phyloP scores from a whole-genome alignment of 2,888 invertebrate genomes.

The Sarcophaga variegata region DNA sequence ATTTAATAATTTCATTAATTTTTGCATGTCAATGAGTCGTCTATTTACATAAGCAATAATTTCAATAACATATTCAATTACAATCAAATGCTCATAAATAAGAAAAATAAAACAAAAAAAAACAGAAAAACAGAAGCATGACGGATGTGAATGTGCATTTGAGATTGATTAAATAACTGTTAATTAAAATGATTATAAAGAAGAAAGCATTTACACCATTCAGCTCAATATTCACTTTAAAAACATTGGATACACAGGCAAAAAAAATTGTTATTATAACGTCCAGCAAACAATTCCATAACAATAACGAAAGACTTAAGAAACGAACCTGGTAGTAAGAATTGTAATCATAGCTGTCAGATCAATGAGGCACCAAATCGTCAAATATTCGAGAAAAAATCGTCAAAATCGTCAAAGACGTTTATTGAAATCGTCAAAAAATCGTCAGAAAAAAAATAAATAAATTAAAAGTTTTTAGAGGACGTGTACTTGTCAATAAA shows the following conservation, averaged over 20 bases:
- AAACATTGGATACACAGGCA: constrained; percentile 3
- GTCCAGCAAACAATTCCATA: no score
- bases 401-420: no score
- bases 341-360: no score
- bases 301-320: not conserved
- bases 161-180: constrained; percentile 40
- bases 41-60: not conserved
- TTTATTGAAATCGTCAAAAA: no score
- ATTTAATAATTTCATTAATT: no score
- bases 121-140: not conserved
- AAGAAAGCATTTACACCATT: constrained; percentile 7
- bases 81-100: not conserved
- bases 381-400: no score
- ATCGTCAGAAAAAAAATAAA: no score
- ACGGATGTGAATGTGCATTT: constrained; percentile 41
- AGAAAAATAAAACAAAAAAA: not conserved
- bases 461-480: no score
- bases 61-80: not conserved
- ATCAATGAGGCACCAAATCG: no score
- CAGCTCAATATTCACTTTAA: not conserved
- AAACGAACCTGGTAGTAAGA: not conserved
- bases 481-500: no score
- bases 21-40: no score
- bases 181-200: constrained; percentile 19
- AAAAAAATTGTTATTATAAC: not conserved